Evolutionary conservation across 2,797 vertebrate genomes (phyloP).

Genomic region (Notolabrus celidotus): DNA sequence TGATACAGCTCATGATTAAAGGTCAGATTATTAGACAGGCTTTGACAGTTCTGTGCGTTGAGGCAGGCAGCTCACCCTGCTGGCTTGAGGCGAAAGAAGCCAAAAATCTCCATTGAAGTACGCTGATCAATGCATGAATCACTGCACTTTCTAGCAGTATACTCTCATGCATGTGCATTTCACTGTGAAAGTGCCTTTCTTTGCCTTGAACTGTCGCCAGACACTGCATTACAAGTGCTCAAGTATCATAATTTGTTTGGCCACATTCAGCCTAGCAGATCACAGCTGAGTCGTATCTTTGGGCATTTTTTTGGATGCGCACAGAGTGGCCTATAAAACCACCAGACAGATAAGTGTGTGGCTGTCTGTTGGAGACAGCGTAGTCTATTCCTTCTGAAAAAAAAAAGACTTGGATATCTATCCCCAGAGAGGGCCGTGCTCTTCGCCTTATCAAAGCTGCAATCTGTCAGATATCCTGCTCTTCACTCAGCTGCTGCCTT

Average conservation of each 20-base stretch:
- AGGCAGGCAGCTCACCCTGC: slow-evolving; percentile 21
- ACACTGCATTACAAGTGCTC: slow-evolving; percentile 21
- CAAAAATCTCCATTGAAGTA: slow-evolving; percentile 32
- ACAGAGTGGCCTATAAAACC: slow-evolving; percentile 62
- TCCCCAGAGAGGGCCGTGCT: slow-evolving; percentile 36
- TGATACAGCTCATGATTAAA: slow-evolving; percentile 40
- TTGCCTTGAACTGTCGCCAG: slow-evolving; percentile 12
- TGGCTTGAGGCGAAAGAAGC: slow-evolving; percentile 15
- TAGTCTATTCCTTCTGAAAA: slow-evolving; percentile 54
- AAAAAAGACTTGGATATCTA: slow-evolving; percentile 45
- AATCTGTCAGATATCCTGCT: slow-evolving; percentile 65
- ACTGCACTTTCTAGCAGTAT: slow-evolving; percentile 2
- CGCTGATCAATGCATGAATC: slow-evolving; percentile 41
- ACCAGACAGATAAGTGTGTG: slow-evolving; percentile 51
- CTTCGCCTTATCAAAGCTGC: slow-evolving; percentile 63
- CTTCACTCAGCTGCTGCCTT: slow-evolving; percentile 19
- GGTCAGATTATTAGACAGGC: slow-evolving; percentile 48
- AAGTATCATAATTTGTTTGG: slow-evolving; percentile 21
- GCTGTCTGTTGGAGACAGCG: slow-evolving; percentile 32
- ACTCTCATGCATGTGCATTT: slow-evolving; percentile 21
- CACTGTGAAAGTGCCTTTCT: no score
- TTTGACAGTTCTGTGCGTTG: slow-evolving; percentile 44
- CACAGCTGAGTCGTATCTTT: slow-evolving; percentile 51
- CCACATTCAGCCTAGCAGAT: slow-evolving; percentile 38
- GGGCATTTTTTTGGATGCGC: slow-evolving; percentile 39